Conservation (phyloP, 2,888 invertebrate genomes). For the Lagria hirta region DNA sequence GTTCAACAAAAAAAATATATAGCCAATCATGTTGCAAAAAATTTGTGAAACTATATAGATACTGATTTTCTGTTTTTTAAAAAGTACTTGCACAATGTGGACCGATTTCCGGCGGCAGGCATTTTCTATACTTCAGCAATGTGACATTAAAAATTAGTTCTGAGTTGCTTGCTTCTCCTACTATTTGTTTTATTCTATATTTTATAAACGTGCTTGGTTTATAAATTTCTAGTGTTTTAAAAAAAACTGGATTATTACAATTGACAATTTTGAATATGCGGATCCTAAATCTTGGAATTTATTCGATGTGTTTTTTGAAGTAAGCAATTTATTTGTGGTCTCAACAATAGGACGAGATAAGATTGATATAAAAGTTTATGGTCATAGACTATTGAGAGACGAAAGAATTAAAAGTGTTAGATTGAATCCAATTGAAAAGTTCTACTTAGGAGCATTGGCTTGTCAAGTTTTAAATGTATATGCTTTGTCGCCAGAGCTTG, state of each 20-base stretch:
- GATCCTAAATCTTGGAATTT: conserved; percentile 61
- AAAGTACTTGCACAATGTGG: too few relatives aligned
- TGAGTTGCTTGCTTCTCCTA: conserved; percentile 4
- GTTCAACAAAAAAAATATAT: too few relatives aligned
- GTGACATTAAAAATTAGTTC: too few relatives aligned
- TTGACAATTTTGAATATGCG: conserved; percentile 63
- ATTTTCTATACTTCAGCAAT: too few relatives aligned
- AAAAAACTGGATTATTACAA: conserved; percentile 53
- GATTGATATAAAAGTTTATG: conserved; percentile 12
- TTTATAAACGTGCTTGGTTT: conserved; percentile 28
- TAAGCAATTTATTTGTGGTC: conserved; percentile 55
- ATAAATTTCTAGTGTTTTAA: conserved; percentile 23
- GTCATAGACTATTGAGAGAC: not conserved
- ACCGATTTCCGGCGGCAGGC: too few relatives aligned
- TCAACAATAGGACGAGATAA: conserved; percentile 37
- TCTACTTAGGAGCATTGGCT: conserved; percentile 63
- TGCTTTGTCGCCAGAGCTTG: conserved; percentile 65
- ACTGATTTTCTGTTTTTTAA: too few relatives aligned
- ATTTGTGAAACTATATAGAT: too few relatives aligned
- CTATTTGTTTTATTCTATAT: too few relatives aligned
- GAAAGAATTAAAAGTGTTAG: conserved; percentile 46
- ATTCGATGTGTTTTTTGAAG: conserved; percentile 54
- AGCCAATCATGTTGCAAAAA: too few relatives aligned
- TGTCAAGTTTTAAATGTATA: conserved; percentile 65
- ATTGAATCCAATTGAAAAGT: conserved; percentile 59